Evolutionary conservation across 2,888 invertebrate species (phyloP).

Genomic region (Masnerella sp.): DNA sequence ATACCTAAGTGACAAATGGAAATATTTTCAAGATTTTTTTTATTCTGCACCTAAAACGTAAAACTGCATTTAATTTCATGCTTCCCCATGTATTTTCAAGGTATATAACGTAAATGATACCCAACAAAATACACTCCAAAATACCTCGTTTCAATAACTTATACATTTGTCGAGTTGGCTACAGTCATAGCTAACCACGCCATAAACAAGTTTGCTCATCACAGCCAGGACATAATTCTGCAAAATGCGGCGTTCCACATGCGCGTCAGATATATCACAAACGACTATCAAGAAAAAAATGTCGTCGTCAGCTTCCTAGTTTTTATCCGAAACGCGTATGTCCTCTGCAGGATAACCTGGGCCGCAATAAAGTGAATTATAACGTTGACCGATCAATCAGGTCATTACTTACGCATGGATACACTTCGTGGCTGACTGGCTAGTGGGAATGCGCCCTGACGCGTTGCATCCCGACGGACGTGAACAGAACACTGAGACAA

Average conservation of each 20-base stretch:
- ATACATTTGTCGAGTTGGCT: too few relatives aligned
- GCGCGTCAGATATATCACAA: constrained; percentile 31
- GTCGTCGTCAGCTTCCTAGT: constrained; percentile 31
- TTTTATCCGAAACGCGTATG: constrained; percentile 31
- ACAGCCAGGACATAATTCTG: constrained; percentile 12
- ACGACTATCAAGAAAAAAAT: constrained; percentile 4
- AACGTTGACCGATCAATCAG: constrained; percentile 69
- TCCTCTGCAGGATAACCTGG: constrained; percentile 16
- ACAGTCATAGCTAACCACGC: too few relatives aligned
- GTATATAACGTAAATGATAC: too few relatives aligned
- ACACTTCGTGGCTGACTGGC: constrained; percentile 69
- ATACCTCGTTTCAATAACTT: too few relatives aligned
- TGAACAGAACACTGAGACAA: too few relatives aligned
- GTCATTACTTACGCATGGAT: constrained; percentile 66
- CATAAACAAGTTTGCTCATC: constrained; percentile 3
- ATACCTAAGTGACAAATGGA: too few relatives aligned
- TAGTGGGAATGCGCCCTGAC: constrained; percentile 69
- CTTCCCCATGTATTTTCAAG: too few relatives aligned
- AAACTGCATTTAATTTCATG: too few relatives aligned
- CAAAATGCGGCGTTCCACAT: constrained; percentile 19
- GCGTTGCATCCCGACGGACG: constrained; percentile 67
- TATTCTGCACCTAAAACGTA: too few relatives aligned
- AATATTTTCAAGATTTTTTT: too few relatives aligned
- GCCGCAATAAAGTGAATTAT: constrained; percentile 67
- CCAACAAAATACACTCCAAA: too few relatives aligned